Conservation (phyloP, 2,113 vertebrate genomes). For the Agapornis roseicollis region DNA sequence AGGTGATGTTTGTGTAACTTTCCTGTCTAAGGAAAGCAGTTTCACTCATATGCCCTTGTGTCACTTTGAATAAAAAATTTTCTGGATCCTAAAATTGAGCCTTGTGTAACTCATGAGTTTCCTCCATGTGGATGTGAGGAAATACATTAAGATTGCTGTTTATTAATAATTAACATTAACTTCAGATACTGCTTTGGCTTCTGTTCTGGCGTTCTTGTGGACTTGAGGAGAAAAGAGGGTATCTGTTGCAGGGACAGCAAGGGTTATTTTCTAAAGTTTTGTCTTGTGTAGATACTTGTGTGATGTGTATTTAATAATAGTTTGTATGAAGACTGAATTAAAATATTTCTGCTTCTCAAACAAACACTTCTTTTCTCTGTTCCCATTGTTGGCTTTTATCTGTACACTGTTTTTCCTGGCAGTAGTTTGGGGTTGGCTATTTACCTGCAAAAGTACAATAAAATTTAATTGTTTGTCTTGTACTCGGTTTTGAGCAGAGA, state of each 20-base stretch:
- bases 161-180: neutral
- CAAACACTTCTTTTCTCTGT: neutral
- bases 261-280: neutral
- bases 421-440: neutral
- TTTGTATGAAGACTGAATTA: conserved; percentile 23
- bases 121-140: neutral
- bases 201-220: neutral
- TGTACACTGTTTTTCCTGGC: neutral
- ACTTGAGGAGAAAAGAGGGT: neutral
- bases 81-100: neutral
- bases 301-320: neutral
- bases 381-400: neutral
- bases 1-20: neutral
- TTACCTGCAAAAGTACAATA: neutral
- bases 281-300: neutral
- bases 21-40: neutral
- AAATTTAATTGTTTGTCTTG: neutral
- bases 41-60: neutral
- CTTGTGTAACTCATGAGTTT: neutral
- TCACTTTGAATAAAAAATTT: neutral
- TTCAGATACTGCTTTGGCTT: neutral
- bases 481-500: neutral
- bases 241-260: neutral
- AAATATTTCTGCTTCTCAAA: conserved; percentile 10
- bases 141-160: neutral